Base-by-base conservation (phyloP, 2,113 vertebrate genomes). In the Porphyrio hochstetteri region DNA sequence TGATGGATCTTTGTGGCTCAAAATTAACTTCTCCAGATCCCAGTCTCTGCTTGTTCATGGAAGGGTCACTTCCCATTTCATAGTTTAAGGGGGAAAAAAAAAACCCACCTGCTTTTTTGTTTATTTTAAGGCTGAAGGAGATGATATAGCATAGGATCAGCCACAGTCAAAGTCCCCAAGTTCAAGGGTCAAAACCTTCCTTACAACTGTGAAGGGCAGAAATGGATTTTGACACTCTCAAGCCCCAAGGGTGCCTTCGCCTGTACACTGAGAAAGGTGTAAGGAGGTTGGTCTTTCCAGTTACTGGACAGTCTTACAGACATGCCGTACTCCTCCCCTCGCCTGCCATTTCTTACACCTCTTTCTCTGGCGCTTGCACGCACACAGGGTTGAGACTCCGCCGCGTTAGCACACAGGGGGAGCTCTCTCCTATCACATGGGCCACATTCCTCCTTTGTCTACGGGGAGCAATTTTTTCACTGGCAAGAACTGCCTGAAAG, bases 401-500 rank as follows among this genome's bases (percentile, higher is more conserved):
- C 50, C 19, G 59, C 76, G 86, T 36, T 40, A 64, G 79, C 95
- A 57, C 64, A 6, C 27, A 93, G 95, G 76, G 95, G 95, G 94
- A 96, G 96, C 94, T 92, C 94, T 68, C 77, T 93, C 68, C 93
- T 4, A 18, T 79, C 78, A 21, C 86, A 53, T 20, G 8, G 27
- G 12, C 71, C 23, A 2, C 82, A 40, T 70, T 57, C 86, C 70
- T 71, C 24, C 74, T 53, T 57, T 25, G 19, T 0, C 88, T 23
- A 2, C 4, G 23, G 53, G 82, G 42, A 85, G 16, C 27, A 13
- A 10, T 13, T 71, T 23, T 61, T 38, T 65, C 38, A 13, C 72
- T 75, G 82, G 42, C 10, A 81, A 70, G 60, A 59, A 14, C 88
- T 75, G 80, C 76, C 82, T 71, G 64, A 24, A 88, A 86, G 72